Percentiles rank a stretch among this genome's conserved stretches.
Evolutionary conservation across 2,797 vertebrate genomes (phyloP).

Genomic region (Loriculus beryllinus): DNA sequence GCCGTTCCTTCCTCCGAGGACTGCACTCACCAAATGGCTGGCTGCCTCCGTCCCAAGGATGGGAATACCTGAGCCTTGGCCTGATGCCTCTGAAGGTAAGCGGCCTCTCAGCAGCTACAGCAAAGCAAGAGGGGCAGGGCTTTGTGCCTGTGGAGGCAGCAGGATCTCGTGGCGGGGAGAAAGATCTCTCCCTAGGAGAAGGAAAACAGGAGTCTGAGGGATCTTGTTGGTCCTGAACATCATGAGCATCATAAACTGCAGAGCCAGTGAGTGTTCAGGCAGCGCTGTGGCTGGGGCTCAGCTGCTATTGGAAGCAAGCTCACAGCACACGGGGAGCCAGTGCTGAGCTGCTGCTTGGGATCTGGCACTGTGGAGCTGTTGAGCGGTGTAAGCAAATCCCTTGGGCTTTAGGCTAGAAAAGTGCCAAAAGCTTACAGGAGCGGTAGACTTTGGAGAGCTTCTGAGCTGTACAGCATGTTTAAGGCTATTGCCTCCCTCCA

Average conservation of each 20-base stretch:
- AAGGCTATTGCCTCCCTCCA: background rate
- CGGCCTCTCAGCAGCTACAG: background rate
- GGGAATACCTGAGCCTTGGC: background rate
- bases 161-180: background rate
- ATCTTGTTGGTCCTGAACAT: background rate
- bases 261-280: background rate
- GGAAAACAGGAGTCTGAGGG: background rate
- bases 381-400: background rate
- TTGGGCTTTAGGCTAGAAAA: background rate
- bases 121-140: background rate
- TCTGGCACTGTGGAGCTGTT: background rate
- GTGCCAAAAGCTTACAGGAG: background rate
- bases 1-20: background rate
- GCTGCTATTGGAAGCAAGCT: background rate
- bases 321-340: background rate
- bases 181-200: background rate
- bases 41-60: background rate
- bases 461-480: background rate
- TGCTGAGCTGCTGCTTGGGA: rapidly evolving
- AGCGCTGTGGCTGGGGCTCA: background rate
- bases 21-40: background rate
- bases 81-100: slow-evolving; percentile 62
- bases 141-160: background rate
- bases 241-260: background rate
- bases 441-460: background rate